Base-by-base conservation (phyloP, 2,888 invertebrate genomes). In the Tuta absoluta region DNA sequence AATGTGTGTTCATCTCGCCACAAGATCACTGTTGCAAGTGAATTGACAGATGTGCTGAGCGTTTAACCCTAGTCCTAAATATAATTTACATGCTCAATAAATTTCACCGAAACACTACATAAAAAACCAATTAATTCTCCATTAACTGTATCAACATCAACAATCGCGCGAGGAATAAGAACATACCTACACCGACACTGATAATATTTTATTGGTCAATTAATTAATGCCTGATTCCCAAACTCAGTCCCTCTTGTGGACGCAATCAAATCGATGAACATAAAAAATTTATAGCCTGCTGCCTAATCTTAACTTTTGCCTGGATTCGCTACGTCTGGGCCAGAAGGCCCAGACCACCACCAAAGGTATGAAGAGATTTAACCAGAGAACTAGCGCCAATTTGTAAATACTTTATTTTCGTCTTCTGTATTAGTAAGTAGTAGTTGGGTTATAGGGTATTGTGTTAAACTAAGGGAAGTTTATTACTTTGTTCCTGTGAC, bases 291-390 rank as follows among this genome's bases (percentile, higher is more conserved):
- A 90, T 33, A 33, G 33, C 33, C 79, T 83, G 79, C 84, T 71
- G 72, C 75, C 84, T 86, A 87, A 91, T 90, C 89, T 88, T 41
- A 82, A 86, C 84, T 86, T 90, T 91, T 75, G 90, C 90, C 78
- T 77, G 82, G 81, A 86, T 89, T 89, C 81, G 88, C 88, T 74
- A 75, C 74, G 66, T 41, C 45, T 3, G 17, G 17, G 8, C 33
- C 33, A 33, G 33, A 33, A 33, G 33, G 33, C 33, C n/a, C n/a
- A n/a, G 45, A 45, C 17, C 14, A 41, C 41, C 53, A 53, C 53
- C 11, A 24, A 53, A 24, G 7, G 28, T 8, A 33, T 33, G 8
- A 33, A 33, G 33, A 33, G 33, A 10, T 33, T 33, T 10, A 33
- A 33, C 10, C 33, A 5, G 4, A 33, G 10, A 5, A 33, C 33